A percentile compares a stretch with the other conserved stretches of the same genome.
phyloP scores from a whole-genome alignment of 2,888 invertebrate species.

The Lepidochitona cinerea region DNA sequence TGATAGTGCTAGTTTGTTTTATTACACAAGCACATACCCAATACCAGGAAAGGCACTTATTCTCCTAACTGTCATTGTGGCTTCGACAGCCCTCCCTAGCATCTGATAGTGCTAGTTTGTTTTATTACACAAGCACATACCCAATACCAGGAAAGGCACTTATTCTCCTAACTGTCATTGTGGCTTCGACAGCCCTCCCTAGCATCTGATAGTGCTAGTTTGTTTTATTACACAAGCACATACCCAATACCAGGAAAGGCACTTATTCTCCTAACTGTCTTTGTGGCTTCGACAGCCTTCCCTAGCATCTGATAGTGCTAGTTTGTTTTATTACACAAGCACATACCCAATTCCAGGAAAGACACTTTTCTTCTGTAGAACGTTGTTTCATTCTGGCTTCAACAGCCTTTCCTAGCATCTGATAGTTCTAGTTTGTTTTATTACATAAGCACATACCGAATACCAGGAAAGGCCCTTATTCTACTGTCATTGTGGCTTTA shows the following conservation, averaged over 20 bases:
- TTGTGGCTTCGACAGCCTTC: neutral
- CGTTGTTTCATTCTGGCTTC: too few relatives aligned
- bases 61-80: neutral
- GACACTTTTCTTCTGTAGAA: too few relatives aligned
- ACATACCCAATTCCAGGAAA: neutral
- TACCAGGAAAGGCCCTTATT: neutral
- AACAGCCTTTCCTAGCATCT: neutral
- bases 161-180: neutral
- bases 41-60: neutral
- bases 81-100: neutral
- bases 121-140: neutral
- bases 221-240: neutral
- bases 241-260: neutral
- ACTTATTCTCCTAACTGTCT: neutral
- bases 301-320: neutral
- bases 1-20: neutral
- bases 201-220: neutral
- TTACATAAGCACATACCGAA: neutral
- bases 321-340: neutral
- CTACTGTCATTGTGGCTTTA: neutral
- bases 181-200: neutral
- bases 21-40: neutral
- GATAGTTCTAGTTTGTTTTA: neutral
- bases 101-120: neutral
- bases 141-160: neutral